Evolutionary conservation across 1,140 invertebrate genomes (phyloP).

Genomic region (Dendrolimus kikuchii): DNA sequence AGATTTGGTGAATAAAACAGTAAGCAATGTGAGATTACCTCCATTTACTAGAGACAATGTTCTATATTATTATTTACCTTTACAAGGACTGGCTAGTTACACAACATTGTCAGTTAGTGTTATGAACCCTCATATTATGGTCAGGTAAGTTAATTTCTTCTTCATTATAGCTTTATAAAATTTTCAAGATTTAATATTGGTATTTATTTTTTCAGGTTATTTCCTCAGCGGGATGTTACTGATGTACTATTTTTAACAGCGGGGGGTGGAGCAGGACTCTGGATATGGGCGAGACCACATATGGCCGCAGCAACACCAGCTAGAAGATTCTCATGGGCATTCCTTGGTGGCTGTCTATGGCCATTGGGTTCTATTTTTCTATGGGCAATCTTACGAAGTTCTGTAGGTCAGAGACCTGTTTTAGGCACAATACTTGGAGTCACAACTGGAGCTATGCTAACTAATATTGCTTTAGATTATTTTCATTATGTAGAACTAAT

Average conservation of each 20-base stretch:
- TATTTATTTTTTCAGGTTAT: constrained; percentile 46
- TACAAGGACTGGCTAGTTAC: constrained; percentile 67
- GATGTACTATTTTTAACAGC: constrained; percentile 61
- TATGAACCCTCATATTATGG: constrained; percentile 66
- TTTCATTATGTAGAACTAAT: constrained; percentile 68
- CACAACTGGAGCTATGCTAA: constrained; percentile 59
- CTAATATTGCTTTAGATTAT: constrained; percentile 67
- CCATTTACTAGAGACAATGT: constrained; percentile 65
- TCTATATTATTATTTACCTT: constrained; percentile 64
- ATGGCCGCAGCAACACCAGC: constrained; percentile 63
- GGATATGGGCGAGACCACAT: constrained; percentile 67
- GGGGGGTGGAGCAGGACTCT: constrained; percentile 58
- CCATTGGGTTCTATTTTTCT: constrained; percentile 64
- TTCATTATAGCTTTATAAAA: too few species aligned
- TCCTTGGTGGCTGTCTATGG: constrained; percentile 63
- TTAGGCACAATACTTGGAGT: constrained; percentile 58
- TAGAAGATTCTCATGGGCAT: constrained; percentile 66
- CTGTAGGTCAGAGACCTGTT: constrained; percentile 58
- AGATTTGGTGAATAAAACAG: constrained; percentile 51
- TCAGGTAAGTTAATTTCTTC: constrained; percentile 37
- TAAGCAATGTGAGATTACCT: constrained; percentile 52
- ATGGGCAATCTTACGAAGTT: constrained; percentile 66
- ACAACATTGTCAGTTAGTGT: constrained; percentile 68
- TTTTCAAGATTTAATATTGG: too few species aligned
- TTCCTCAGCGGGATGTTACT: constrained; percentile 62